Conservation (phyloP, 2,888 invertebrate genomes). For the Piscicola geometra region DNA sequence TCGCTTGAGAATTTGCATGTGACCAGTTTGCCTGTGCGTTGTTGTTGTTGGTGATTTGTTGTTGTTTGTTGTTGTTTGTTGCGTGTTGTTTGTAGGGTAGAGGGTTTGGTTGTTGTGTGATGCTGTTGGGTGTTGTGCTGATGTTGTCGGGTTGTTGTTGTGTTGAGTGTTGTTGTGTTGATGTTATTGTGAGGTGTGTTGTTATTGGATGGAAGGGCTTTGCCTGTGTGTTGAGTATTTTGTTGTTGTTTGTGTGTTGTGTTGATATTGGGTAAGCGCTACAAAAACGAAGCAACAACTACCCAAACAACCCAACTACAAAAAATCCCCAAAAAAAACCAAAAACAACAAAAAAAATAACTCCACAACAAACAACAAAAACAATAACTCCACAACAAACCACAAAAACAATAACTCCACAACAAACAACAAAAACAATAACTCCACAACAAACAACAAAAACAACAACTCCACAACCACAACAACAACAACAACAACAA, state of each 20-base stretch:
- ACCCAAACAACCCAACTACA: too few relatives aligned
- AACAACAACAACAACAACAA: neutral
- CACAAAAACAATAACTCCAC: slow-evolving; percentile 2
- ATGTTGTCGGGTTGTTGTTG: too few relatives aligned
- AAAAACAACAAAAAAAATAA: neutral
- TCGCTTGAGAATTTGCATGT: slow-evolving; percentile 73
- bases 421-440: neutral
- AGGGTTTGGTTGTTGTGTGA: neutral
- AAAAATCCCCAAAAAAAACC: neutral
- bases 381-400: neutral
- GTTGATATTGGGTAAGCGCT: too few relatives aligned
- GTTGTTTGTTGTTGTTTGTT: neutral
- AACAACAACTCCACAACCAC: too few relatives aligned
- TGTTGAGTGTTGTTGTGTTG: too few relatives aligned
- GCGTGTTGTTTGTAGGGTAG: neutral
- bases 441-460: neutral
- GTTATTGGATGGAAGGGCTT: too few relatives aligned
- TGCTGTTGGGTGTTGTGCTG: too few relatives aligned
- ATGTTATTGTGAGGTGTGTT: too few relatives aligned
- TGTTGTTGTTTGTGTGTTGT: too few relatives aligned
- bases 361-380: neutral
- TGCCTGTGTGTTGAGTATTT: too few relatives aligned
- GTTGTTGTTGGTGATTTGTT: neutral
- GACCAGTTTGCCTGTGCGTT: slow-evolving; percentile 55
- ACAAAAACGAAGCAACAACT: neutral